Percentiles rank a stretch among this genome's conserved stretches.
Evolutionary conservation across 2,888 invertebrate species (phyloP).

Genomic region (Odontomyia ornata): DNA sequence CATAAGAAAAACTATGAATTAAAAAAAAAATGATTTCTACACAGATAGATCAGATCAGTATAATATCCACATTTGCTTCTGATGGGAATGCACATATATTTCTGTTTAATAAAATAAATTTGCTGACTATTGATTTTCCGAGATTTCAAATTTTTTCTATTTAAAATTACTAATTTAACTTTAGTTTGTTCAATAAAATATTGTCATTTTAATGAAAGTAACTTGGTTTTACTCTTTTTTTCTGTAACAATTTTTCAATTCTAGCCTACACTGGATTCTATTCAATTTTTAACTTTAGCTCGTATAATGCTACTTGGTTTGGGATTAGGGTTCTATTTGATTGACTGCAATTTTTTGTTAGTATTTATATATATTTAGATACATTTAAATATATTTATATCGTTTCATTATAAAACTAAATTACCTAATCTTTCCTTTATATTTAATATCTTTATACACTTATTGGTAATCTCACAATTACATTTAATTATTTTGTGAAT

Average conservation of each 20-base stretch:
- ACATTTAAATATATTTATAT: not conserved
- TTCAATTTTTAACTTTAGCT: not conserved
- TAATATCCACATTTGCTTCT: no score
- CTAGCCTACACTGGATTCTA: not conserved
- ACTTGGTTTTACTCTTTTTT: not conserved
- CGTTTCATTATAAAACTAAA: conserved; percentile 30
- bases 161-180: not conserved
- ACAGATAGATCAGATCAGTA: no score
- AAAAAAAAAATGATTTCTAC: no score
- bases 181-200: conserved; percentile 17
- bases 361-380: not conserved
- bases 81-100: no score
- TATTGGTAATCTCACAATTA: not conserved
- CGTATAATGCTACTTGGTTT: conserved; percentile 17
- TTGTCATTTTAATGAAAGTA: conserved; percentile 37
- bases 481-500: not conserved
- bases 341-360: conserved; percentile 22
- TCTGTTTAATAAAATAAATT: no score
- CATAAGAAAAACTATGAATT: no score
- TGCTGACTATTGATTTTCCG: not conserved
- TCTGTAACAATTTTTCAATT: not conserved
- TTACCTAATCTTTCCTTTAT: not conserved
- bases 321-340: conserved; percentile 3
- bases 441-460: not conserved
- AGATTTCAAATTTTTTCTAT: not conserved